Evolutionary conservation across 35 echinoderm and acorn worm genomes (phyloP), one percentile per base, ranked within the genome.

Genomic region (Hemicentrotus pulcherrimus): DNA sequence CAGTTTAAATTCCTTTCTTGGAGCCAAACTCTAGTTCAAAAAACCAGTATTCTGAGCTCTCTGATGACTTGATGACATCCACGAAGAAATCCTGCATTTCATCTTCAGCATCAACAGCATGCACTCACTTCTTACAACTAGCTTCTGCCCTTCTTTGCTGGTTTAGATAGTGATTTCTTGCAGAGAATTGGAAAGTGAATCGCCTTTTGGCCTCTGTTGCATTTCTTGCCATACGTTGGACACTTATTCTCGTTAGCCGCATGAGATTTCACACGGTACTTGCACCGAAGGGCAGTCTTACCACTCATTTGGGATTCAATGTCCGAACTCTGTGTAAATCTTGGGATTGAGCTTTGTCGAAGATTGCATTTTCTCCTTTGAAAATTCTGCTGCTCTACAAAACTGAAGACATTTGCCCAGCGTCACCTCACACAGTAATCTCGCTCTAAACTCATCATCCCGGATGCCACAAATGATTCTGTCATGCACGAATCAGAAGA

Each of bases 361-460:
- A 90, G 2, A 90, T 19, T 24, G 87, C 31, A 41, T 41, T 89
- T 28, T 89, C 32, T 89, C 87, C 86, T 28, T 87, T 14, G 86
- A 12, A 10, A 87, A 89, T 89, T 41, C 87, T 2, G 87, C 32
- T 18, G 87, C 87, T 35, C 87, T 89, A n/a, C 31, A 35, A 33
- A 35, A 31, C 86, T 88, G 31, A 5, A 33, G 30, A 18, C 2
- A 88, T 33, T 88, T 88, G 6, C 33, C 86, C 28, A 88, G 86
- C 86, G 32, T 35, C 45, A 90, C 9, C 13, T 90, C 31, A 90
- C 32, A 24, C 11, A 90, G 46, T 90, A 41, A 15, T 41, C 88
- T 45, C 32, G 88, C 88, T 33, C 88, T 90, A 3, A 90, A 32
- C 9, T 90, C 88, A 41, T 41, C 88, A 90, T 90, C 88, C 88